A percentile compares a stretch with the other conserved stretches of the same genome.
Conservation (phyloP, 1,140 invertebrate genomes). For the Heliconius nattereri region DNA sequence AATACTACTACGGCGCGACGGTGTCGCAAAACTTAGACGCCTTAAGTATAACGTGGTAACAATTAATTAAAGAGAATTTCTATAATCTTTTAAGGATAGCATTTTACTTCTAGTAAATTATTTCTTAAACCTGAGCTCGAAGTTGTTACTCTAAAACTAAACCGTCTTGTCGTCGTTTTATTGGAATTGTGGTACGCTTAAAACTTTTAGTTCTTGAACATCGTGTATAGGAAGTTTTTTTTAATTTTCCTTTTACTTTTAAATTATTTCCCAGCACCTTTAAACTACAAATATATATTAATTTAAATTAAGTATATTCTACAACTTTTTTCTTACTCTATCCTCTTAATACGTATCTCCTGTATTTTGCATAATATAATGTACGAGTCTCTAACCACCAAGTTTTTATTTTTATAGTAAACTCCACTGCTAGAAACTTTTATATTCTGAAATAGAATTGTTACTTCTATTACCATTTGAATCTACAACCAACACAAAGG, state of each 20-base stretch:
- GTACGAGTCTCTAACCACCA: too few relatives aligned
- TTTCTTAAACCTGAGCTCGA: not conserved
- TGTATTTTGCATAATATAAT: too few relatives aligned
- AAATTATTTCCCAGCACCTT: not conserved
- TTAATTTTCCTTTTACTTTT: not conserved
- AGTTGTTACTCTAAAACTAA: not conserved
- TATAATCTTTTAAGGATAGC: not conserved
- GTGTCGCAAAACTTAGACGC: too few relatives aligned
- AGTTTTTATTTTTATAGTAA: too few relatives aligned
- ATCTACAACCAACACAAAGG: not conserved
- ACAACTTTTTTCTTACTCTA: too few relatives aligned
- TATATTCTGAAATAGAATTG: too few relatives aligned
- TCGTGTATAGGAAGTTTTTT: not conserved
- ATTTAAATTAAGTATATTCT: too few relatives aligned
- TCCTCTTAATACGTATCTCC: too few relatives aligned
- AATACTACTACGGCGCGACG: too few relatives aligned
- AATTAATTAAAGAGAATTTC: too few relatives aligned
- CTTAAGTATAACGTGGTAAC: too few relatives aligned
- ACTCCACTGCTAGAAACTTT: too few relatives aligned
- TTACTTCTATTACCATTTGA: not conserved
- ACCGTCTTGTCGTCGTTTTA: not conserved
- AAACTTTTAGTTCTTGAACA: conserved; percentile 4
- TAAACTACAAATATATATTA: not conserved
- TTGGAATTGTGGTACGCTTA: conserved; percentile 8
- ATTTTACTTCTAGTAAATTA: not conserved